Base-by-base conservation (phyloP, 2,797 vertebrate species). In the Catharus ustulatus region DNA sequence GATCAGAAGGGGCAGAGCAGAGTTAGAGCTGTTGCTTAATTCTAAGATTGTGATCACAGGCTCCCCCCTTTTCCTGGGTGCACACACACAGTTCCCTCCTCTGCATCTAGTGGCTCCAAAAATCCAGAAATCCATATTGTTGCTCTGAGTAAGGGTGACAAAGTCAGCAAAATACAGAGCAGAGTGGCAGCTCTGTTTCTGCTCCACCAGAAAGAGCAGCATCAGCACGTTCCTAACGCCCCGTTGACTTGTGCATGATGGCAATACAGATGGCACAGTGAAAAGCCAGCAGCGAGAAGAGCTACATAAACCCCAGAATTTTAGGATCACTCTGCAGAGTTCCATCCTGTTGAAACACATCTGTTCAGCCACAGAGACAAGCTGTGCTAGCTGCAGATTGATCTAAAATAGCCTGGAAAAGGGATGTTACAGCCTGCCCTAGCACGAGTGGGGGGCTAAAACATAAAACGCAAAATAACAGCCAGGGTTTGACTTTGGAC, bases 291-390 rank as follows among this genome's bases (percentile, higher is more conserved):
- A 81, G 26, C 0, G 1, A 84, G 62, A 66, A 83, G 49, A 69
- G 48, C 48, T 55, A 40, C 66, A 84, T 69, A 78, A 92, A 92
- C 48, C 9, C 26, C 10, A 78, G 72, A 64, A 58, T 85, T 93
- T 89, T 43, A 59, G 58, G 46, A 91, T 51, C 75, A 26, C 78
- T 89, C 79, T 92, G 78, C 38, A 72, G 68, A 90, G 51, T 46
- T 69, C 29, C 78, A 75, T 75, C 82, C 73, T 95, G 54, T 93
- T 84, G 62, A 92, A 96, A 69, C 43, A 79, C 94, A 93, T 95
- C 94, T 96, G 82, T 49, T 97, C 73, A 81, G 66, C 76, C 69
- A 15, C 32, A 93, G 58, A 84, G 66, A 78, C 76, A 89, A 94
- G 76, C 82, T 89, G 84, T 95, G 75, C 76, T 68, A 30, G 82